Evolutionary conservation across 2,113 vertebrate species (phyloP), one percentile per base, ranked within the genome.

Genomic region (Microcebus jonahi): DNA sequence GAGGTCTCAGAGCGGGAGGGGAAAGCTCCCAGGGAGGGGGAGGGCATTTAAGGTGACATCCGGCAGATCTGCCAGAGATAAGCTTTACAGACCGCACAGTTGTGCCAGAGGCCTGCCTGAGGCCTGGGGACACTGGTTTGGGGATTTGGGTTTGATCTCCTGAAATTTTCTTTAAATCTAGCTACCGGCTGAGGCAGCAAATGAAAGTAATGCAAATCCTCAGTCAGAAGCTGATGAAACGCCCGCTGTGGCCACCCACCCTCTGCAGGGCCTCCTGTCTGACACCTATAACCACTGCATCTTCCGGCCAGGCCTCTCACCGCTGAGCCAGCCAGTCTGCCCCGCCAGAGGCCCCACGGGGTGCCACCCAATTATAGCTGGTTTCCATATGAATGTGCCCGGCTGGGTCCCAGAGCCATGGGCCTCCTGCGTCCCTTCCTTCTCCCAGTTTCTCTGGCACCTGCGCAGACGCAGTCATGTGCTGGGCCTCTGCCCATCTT

Each of bases 111-210:
- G 85, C 79, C 86, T 70, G 86, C 76, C 70, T 50, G 73, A 76
- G 88, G 36, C 76, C 76, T 76, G 31, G n/a, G 85, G 81, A 27
- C 1, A 3, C 73, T 15, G 12, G 23, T 95, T 39, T 87, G 25
- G 67, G 84, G 79, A 95, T 91, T 90, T 85, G 63, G 88, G 48
- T 65, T 96, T 87, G 65, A 88, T 61, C n/a, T 96, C 85, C 73
- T 81, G 80, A 73, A 90, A 76, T 94, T 83, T 95, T 96, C 97
- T 95, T 97, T 96, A 94, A 97, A 95, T 70, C 48, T 31, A 31
- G 75, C 90, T 80, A 77, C 81, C 0, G 8, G 31, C 84, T 85
- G 15, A 70, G 77, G 67, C 21, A 70, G 89, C 82, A 96, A 96
- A 92, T 23, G 48, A 67, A 85, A 86, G 61, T 95, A 31, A 48